Evolutionary conservation across 2,113 vertebrate species (phyloP).

Genomic region (Rhizomys pruinosus): DNA sequence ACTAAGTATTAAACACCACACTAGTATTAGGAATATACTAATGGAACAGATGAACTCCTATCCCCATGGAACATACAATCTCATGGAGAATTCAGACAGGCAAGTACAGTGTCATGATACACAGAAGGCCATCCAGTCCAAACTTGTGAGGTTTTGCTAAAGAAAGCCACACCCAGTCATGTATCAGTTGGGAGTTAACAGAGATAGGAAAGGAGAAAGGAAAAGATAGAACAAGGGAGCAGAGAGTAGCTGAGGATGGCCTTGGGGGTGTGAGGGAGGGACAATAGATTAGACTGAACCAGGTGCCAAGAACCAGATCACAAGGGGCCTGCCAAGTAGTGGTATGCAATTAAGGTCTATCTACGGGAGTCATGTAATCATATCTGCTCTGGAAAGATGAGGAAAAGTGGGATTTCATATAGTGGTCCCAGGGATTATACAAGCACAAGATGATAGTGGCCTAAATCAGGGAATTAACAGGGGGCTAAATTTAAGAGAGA

Average conservation of each 20-base stretch:
- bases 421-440: background rate
- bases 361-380: background rate
- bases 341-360: background rate
- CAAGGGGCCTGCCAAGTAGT: background rate
- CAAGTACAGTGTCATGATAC: no score
- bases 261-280: background rate
- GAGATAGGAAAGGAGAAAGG: no score
- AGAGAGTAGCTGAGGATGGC: background rate
- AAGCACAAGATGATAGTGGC: background rate
- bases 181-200: background rate
- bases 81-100: no score
- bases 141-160: background rate
- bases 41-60: background rate
- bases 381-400: background rate
- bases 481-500: conserved; percentile 17
- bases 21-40: background rate
- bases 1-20: background rate
- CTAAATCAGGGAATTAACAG: background rate
- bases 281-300: background rate
- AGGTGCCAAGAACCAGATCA: no score
- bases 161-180: background rate
- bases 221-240: no score
- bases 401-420: background rate
- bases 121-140: background rate
- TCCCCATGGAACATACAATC: no score